Base-by-base conservation (phyloP, 2,797 vertebrate genomes). In the Myotis myotis region DNA sequence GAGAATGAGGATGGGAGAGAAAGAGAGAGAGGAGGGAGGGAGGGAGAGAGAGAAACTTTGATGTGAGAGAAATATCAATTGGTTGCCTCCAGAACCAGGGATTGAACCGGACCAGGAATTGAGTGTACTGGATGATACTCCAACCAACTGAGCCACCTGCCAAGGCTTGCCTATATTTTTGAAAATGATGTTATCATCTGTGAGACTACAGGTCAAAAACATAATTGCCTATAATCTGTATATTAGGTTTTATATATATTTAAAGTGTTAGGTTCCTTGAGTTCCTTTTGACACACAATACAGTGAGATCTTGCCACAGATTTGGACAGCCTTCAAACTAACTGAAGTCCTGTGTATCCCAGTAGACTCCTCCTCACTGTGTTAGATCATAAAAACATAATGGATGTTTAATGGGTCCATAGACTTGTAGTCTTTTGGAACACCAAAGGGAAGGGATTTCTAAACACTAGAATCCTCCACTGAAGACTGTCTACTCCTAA, bases 391-490 rank as follows among this genome's bases (percentile, higher is more conserved):
- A 68, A 84, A 70, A 66, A 85, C 30, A 49, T 64, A 89, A 78
- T 72, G 44, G 15, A 20, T 72, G 33, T 93, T 93, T 89, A 83
- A 64, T 66, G 47, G 71, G 2, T 53, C 3, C 33, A 15, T 28
- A 49, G 62, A 89, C 64, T 76, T 81, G 36, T 79, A 83, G 19
- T 87, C 51, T 75, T 96, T 92, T 83, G 68, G 91, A 97, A 79
- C 25, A 64, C n/a, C 22, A 91, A 91, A 86, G 9, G 17, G 49
- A 89, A 78, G n/a, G 49, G 55, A 36, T 90, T 92, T 95, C 49
- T 88, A 68, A 90, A 30, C 36, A 88, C 6, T 68, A 28, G n/a
- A 79, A 53, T 66, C 23, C 44, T 88, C 62, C n/a, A 47, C 6
- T 70, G 64, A 92, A 92, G 28, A 57, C 57, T 71, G n/a, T 12